Base-by-base conservation (phyloP, 2,113 vertebrate species). In the Miniopterus natalensis region DNA sequence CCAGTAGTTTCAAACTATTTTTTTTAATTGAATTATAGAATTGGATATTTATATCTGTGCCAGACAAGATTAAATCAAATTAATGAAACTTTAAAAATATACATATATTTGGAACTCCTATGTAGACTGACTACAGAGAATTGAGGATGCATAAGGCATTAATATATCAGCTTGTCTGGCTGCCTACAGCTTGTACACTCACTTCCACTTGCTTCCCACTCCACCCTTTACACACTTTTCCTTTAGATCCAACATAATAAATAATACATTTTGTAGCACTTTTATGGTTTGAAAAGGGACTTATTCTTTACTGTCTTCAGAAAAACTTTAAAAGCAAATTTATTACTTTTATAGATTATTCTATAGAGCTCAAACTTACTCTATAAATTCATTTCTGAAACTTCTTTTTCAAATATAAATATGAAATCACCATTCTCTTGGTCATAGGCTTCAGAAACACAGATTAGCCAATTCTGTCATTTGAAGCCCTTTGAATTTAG, bases 281-380 rank as follows among this genome's bases (percentile, higher is more conserved):
- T 73, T 14, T 85, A 80, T 81, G 85, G 23, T 74, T 81, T 80
- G 21, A 68, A 90, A 84, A 93, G 79, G 57, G 31, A 78, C 3
- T 4, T 42, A 78, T 12, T 31, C 7, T 83, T 81, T 92, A 73
- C 2, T 7, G 25, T n/a, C 27, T 51, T 87, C 25, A 90, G 47
- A 74, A 93, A 96, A 84, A 55, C n/a, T 18, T 31, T 21, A 83
- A 96, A 95, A 92, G 5, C 47, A 85, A 92, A 93, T 55, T 17
- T 59, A 83, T 51, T 93, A 51, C 65, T 86, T 53, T 79, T 88
- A 42, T 25, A 53, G 17, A 87, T 95, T 79, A 68, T 89, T 89
- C 9, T 51, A 77, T 9, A 61, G 20, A 71, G 31, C 11, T 63
- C 51, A 65, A 17, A 9, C 20, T 88, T 23, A 81, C 14, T 70